Conservation (phyloP, 64 coral and sea anemone genomes). For the Montipora foliosa region DNA sequence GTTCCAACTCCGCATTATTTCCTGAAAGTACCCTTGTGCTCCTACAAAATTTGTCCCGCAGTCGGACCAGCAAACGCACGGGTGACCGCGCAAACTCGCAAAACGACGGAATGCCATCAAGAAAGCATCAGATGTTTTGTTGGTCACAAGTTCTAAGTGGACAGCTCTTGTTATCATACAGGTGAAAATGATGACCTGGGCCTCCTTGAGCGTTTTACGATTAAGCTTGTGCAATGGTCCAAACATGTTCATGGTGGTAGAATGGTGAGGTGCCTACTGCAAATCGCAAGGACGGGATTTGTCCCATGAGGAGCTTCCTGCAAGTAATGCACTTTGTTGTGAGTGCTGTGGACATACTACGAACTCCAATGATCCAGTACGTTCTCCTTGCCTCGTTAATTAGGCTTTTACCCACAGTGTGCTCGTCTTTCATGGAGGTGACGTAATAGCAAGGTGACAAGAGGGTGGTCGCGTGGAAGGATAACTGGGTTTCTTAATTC, state of each 20-base stretch:
- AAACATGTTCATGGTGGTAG: neutral
- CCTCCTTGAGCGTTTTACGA: neutral
- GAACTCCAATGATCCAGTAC: neutral
- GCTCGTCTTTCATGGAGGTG: too few relatives aligned
- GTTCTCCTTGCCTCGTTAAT: neutral
- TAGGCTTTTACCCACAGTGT: neutral
- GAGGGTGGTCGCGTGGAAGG: neutral
- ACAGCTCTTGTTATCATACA: neutral
- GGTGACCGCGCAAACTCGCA: too few relatives aligned
- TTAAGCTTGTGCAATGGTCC: neutral
- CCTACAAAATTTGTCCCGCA: too few relatives aligned
- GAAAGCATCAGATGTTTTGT: too few relatives aligned
- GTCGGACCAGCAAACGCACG: too few relatives aligned
- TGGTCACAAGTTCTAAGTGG: neutral
- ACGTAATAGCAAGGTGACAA: neutral
- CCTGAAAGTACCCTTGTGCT: too few relatives aligned
- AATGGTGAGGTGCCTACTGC: neutral
- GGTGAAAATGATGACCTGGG: neutral
- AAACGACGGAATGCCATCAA: too few relatives aligned
- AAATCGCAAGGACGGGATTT: neutral
- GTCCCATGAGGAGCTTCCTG: neutral
- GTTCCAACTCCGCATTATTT: too few relatives aligned
- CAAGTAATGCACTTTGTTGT: neutral
- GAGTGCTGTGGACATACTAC: neutral
- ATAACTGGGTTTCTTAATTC: too few relatives aligned